Conservation (phyloP, 2,888 invertebrate genomes). For the Coelinius sp. region DNA sequence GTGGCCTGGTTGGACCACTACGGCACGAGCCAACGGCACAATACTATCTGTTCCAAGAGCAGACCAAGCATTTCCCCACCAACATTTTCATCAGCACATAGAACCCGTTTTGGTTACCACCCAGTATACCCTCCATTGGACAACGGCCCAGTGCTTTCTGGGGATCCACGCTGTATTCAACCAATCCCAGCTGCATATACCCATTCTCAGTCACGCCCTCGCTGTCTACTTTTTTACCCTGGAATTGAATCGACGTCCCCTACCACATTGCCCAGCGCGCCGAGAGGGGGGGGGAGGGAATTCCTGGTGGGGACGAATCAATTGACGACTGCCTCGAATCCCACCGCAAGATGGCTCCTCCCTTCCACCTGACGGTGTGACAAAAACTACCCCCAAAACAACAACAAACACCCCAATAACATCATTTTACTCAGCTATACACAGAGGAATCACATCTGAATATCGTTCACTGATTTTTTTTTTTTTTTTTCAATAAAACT, state of each 20-base stretch:
- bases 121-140: slow-evolving; percentile 61
- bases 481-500: not conserved
- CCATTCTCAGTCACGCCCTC: slow-evolving; percentile 56
- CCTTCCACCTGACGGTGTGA: slow-evolving; percentile 55
- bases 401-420: slow-evolving; percentile 39
- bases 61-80: slow-evolving; percentile 63
- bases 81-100: slow-evolving; percentile 47
- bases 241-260: slow-evolving; percentile 68
- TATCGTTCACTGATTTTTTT: not conserved
- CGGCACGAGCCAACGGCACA: slow-evolving; percentile 70
- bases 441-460: slow-evolving; percentile 19
- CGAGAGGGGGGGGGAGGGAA: slow-evolving; percentile 11
- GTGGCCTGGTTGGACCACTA: slow-evolving; percentile 61
- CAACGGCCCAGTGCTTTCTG: slow-evolving; percentile 43
- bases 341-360: slow-evolving; percentile 71
- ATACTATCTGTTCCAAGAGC: slow-evolving; percentile 67
- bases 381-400: slow-evolving; percentile 5
- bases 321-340: slow-evolving; percentile 67
- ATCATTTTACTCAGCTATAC: slow-evolving; percentile 27
- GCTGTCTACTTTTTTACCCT: slow-evolving; percentile 59
- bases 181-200: slow-evolving; percentile 44
- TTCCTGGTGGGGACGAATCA: slow-evolving; percentile 67
- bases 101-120: slow-evolving; percentile 64
- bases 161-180: slow-evolving; percentile 41
- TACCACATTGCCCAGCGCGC: slow-evolving; percentile 38